Percentiles rank a stretch among this genome's conserved stretches.
phyloP scores from a whole-genome alignment of 2,113 vertebrate species.

The Pachypanchax playfairii region DNA sequence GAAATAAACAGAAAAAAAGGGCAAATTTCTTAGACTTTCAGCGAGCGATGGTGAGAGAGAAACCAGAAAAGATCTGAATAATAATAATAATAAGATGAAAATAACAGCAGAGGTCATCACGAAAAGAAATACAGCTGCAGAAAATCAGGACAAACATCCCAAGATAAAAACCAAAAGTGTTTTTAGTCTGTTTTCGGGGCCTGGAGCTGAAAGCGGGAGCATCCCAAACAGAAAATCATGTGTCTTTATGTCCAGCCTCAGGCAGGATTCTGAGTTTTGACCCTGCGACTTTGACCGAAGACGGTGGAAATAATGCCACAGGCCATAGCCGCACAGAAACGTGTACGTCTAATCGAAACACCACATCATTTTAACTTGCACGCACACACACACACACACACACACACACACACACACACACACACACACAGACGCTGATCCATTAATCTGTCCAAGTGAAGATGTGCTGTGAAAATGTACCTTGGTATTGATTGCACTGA shows the following conservation, averaged over 20 bases:
- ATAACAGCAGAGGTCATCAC: neutral
- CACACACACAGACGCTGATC: constrained; percentile 24
- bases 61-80: neutral
- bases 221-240: constrained; percentile 13
- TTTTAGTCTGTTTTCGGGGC: constrained; percentile 16
- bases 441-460: constrained; percentile 50
- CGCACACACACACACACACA: neutral
- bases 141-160: constrained; percentile 9
- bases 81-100: neutral
- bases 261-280: constrained; percentile 41
- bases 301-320: constrained; percentile 27
- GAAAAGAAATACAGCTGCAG: neutral
- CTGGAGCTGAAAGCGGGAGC: constrained; percentile 8
- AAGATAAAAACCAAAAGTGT: constrained; percentile 16
- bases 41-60: neutral
- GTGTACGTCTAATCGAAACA: constrained; percentile 24
- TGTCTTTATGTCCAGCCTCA: constrained; percentile 37
- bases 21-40: neutral
- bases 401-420: neutral
- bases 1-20: neutral
- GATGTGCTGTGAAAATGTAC: constrained; percentile 35
- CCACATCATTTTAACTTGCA: constrained; percentile 9
- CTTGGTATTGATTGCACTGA: constrained; percentile 43
- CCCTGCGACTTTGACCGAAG: constrained; percentile 44
- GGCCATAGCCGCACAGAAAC: constrained; percentile 23